Conservation (phyloP, 2,113 vertebrate genomes). For the Myocastor coypus region DNA sequence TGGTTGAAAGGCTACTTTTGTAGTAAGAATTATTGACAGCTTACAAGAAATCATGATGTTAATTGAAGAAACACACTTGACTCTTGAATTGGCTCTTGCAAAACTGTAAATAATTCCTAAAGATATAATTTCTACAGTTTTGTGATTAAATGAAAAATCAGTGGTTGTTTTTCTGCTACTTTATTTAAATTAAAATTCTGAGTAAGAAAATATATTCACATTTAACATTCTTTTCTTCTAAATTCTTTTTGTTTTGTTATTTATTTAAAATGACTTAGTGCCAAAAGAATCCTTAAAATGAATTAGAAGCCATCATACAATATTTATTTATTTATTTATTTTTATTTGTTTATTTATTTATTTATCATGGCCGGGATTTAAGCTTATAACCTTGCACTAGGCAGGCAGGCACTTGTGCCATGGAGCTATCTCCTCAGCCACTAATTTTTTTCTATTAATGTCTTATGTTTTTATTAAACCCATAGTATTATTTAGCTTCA, state of each 20-base stretch:
- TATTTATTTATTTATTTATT: too few species aligned
- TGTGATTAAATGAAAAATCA: constrained; percentile 11
- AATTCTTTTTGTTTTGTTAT: background rate
- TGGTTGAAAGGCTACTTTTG: constrained; percentile 2
- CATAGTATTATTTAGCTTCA: background rate
- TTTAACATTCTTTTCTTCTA: background rate
- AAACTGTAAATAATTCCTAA: constrained; percentile 23
- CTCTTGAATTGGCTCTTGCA: background rate
- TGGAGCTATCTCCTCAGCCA: too few species aligned
- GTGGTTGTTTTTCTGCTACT: background rate
- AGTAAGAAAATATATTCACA: background rate
- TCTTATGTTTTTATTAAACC: constrained; percentile 4
- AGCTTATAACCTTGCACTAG: too few species aligned
- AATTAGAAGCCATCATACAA: background rate
- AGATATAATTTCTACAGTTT: background rate
- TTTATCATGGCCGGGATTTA: too few species aligned
- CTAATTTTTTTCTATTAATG: background rate
- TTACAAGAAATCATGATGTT: constrained; percentile 21
- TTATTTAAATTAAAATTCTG: constrained; percentile 46
- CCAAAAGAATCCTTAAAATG: background rate
- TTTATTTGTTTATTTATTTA: too few species aligned
- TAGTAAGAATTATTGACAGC: background rate
- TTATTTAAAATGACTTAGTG: background rate
- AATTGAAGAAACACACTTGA: background rate
- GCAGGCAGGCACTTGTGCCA: too few species aligned